Conservation (phyloP, 2,888 invertebrate species). For the Latrodectus hesperus region DNA sequence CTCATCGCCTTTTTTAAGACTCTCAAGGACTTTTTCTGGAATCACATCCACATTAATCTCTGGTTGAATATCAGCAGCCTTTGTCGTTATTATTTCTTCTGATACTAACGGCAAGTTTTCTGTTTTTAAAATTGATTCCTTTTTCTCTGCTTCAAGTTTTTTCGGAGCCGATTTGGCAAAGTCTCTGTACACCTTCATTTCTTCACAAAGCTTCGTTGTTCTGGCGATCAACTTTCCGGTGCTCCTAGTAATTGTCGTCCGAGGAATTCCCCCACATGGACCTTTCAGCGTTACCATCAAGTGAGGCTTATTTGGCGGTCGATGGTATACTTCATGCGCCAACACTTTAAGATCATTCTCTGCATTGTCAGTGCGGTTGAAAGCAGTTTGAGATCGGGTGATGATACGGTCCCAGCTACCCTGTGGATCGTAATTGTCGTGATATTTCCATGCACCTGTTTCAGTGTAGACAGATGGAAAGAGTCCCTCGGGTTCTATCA, state of each 20-base stretch:
- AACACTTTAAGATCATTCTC: conserved; percentile 27
- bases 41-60: no score
- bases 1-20: no score
- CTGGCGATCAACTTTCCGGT: background rate
- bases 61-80: no score
- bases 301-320: conserved; percentile 9
- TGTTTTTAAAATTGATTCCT: no score
- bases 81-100: no score
- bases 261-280: conserved; percentile 20
- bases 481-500: background rate
- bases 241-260: conserved; percentile 26
- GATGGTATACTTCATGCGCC: background rate
- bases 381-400: conserved; percentile 44
- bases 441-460: background rate
- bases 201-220: conserved; percentile 1
- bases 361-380: conserved; percentile 22
- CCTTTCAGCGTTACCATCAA: conserved; percentile 29
- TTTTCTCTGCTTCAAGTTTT: background rate
- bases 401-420: conserved; percentile 1
- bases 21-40: no score
- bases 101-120: no score
- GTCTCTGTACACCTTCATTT: conserved; percentile 9
- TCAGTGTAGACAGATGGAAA: background rate
- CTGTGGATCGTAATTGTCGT: conserved; percentile 9
- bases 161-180: background rate